Base-by-base conservation (phyloP, 2,113 vertebrate genomes). In the Psilopsiagon aurifrons region DNA sequence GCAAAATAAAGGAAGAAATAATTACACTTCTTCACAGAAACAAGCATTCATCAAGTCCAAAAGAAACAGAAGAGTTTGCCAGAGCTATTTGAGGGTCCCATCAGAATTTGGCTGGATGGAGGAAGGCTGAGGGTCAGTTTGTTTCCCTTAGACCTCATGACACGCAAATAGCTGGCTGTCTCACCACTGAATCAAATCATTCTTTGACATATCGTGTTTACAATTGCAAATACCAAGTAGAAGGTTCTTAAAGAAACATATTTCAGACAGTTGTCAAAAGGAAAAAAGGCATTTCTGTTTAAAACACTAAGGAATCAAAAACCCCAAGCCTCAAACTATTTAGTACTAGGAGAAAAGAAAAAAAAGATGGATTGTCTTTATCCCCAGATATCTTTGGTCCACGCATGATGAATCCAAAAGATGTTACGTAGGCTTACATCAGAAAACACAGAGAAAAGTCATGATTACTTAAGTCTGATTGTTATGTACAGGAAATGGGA, bases 131-230 rank as follows among this genome's bases (percentile, higher is more conserved):
- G 96, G 85, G 90, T 95, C 92, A 95, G 82, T 96, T 93, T 78
- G 47, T 97, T 97, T 97, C 92, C 96, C 97, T 97, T 86, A 95
- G 88, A 94, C 91, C 96, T 96, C 94, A 77, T 96, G 96, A 97
- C 76, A 75, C 63, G 44, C 66, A 92, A 95, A 92, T 89, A 97
- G 90, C 95, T 97, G 95, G 79, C 95, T 97, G 96, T 92, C 91
- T 85, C 80, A 77, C 92, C 94, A 82, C 71, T 57, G 80, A 88
- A 86, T 92, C 91, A 85, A 89, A 98, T 92, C 35, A 92, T 71
- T 95, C 88, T 91, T 97, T 96, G 95, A 97, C 89, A 89, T 86
- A 59, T 7, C 71, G 71, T 96, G 92, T 90, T 97, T 96, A 94
- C 92, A 93, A 90, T 41, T 75, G 86, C 46, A 96, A 90, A 95